Base-by-base conservation (phyloP, 1,140 invertebrate genomes). In the Tetramorium parvispinum region DNA sequence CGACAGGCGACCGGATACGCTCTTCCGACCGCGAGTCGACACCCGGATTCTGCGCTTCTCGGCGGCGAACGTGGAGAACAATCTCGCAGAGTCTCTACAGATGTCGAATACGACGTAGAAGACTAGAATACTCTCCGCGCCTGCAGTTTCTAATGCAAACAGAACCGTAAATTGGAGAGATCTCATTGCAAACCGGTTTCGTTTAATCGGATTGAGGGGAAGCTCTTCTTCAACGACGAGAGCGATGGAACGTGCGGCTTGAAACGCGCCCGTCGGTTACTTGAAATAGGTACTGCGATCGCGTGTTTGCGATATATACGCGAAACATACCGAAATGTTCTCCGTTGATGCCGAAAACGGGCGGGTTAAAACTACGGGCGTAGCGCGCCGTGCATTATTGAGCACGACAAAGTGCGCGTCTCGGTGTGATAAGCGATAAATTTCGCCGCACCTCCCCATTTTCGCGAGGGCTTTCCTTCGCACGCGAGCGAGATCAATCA, bases 111-210 rank as follows among this genome's bases (percentile, higher is more conserved):
- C 18, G 18, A 40, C 63, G 7, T 65, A 65, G 3, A 65, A n/a
- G 32, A 37, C 61, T 37, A 16, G 18, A 18, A n/a, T 66, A 2
- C 6, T 2, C 3, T 66, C 37, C 3, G 37, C 37, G 37, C 11
- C n/a, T n/a, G 37, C 21, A 46, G 3, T 49, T 46, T 68, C 40
- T 24, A 46, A 68, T 16, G 65, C 65, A 68, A 68, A 68, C 49
- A 3, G 37, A 24, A 49, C 2, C 21, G 37, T 6, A 66, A 66
- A 43, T 66, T 66, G 65, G 65, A 68, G 40, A 24, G 21, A 24
- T 68, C 65, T 68, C 40, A 24, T 24, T 24, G 65, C 65, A 24
- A 43, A 66, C 65, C 65, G 40, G 65, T 68, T 68, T 24, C 0
- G 11, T 68, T 68, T 46, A 68, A 68, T 24, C 21, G 10, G 2